Evolutionary conservation across 2,113 vertebrate species (phyloP).

Genomic region (Prietella phreatophila): DNA sequence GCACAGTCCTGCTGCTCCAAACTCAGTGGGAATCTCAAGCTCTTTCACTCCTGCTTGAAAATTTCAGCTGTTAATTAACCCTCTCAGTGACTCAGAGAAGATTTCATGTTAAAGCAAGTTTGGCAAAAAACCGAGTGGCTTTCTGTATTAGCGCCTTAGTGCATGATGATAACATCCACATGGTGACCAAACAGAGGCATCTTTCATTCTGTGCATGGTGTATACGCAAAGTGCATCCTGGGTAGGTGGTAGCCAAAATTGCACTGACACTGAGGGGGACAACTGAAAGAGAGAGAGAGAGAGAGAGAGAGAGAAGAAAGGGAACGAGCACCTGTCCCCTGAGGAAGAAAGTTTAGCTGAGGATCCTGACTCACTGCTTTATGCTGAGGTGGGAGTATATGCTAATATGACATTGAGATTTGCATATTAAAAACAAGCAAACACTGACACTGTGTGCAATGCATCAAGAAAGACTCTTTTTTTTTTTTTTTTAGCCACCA

Average conservation of each 20-base stretch:
- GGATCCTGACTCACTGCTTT: slow-evolving; percentile 4
- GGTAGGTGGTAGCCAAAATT: slow-evolving; percentile 17
- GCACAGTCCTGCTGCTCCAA: background rate
- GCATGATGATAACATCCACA: background rate
- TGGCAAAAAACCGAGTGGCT: background rate
- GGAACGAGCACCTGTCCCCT: slow-evolving; percentile 9
- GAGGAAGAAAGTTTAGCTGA: background rate
- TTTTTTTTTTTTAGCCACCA: too few species aligned
- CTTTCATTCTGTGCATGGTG: background rate
- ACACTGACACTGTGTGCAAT: background rate
- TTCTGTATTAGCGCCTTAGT: background rate
- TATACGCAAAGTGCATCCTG: slow-evolving; percentile 10
- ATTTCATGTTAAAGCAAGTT: background rate
- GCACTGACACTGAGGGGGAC: background rate
- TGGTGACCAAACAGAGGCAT: background rate
- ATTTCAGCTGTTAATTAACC: background rate
- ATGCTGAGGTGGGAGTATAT: slow-evolving; percentile 14
- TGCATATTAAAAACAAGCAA: slow-evolving; percentile 36
- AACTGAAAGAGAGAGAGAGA: background rate
- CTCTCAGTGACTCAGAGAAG: background rate
- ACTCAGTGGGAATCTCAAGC: background rate
- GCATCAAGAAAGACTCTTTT: background rate
- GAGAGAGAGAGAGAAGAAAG: background rate
- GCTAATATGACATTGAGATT: slow-evolving; percentile 36
- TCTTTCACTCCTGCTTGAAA: background rate